Conservation (phyloP, 2,797 vertebrate species). For the Sebastes alutus region DNA sequence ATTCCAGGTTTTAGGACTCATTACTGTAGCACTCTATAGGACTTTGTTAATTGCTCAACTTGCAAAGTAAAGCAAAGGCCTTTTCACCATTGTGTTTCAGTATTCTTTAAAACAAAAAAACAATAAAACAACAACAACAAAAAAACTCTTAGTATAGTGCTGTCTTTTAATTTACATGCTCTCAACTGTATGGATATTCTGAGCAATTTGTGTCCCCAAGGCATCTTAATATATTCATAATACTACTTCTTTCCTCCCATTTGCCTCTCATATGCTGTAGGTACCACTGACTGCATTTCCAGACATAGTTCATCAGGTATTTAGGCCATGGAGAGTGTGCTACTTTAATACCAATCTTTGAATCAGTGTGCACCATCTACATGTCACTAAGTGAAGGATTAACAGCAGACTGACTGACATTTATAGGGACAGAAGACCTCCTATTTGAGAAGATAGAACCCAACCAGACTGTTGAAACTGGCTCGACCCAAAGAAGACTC, state of each 20-base stretch:
- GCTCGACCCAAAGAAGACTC: background rate
- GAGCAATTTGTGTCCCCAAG: background rate
- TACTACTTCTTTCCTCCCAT: background rate
- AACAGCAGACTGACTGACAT: background rate
- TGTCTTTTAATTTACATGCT: background rate
- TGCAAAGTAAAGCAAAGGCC: background rate
- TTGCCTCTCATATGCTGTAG: background rate
- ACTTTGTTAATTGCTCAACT: background rate
- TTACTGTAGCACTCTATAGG: no score
- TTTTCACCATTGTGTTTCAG: background rate
- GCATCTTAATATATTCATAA: slow-evolving; percentile 6
- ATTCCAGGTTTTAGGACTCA: no score
- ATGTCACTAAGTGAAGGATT: background rate
- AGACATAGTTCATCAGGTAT: slow-evolving; percentile 4
- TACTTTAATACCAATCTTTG: background rate
- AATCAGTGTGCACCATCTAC: background rate
- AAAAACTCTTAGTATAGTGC: background rate
- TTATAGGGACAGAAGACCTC: background rate
- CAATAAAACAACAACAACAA: background rate
- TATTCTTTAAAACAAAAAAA: background rate
- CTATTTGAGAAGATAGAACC: slow-evolving; percentile 1
- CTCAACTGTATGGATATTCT: background rate
- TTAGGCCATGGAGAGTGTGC: background rate
- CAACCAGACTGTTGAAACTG: slow-evolving; percentile 12
- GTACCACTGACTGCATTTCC: background rate